Base-by-base conservation (phyloP, 1,140 invertebrate genomes). In the Acarapis woodi region DNA sequence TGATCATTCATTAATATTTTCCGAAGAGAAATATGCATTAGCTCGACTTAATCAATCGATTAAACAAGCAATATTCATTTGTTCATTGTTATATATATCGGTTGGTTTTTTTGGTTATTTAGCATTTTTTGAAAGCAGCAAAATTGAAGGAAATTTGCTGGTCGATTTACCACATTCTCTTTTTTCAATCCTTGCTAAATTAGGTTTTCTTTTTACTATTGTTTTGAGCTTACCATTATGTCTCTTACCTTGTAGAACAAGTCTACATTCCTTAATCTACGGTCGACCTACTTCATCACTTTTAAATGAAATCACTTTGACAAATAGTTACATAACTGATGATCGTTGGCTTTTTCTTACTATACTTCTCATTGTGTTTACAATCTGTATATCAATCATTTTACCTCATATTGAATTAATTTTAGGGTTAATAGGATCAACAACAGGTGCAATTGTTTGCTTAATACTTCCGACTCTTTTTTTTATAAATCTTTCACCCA, bases 61-160 rank as follows among this genome's bases (percentile, higher is more conserved):
- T 3, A 67, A 68, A 48, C 69, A 72, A 42, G 83, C 85, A 12
- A 70, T 93, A 21, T 77, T 79, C 59, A 71, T 93, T 45, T 90
- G 83, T 55, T 76, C 78, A 31, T 56, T 62, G n/a, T 72, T 87
- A 26, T 65, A 65, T 45, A 48, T 60, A 5, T 28, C 51, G 36
- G 73, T 90, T 39, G 88, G 87, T 30, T 68, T 85, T 48, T 88
- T 90, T 58, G 87, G 87, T 5, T 96, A 94, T 55, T 68, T 93
- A 43, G 80, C 82, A 14, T 90, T 83, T 60, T 71, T 66, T 43
- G 67, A 70, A 40, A 63, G 71, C 46, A 47, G 48, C 21, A n/a
- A n/a, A n/a, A 51, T 62, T 24, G 48, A 48, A 42, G 88, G 87
- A 38, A 93, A 96, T 55, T 71, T 94, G 45, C 61, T 94, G 32